phyloP scores from a whole-genome alignment of 2,888 invertebrate genomes.

The Tillus elongatus region DNA sequence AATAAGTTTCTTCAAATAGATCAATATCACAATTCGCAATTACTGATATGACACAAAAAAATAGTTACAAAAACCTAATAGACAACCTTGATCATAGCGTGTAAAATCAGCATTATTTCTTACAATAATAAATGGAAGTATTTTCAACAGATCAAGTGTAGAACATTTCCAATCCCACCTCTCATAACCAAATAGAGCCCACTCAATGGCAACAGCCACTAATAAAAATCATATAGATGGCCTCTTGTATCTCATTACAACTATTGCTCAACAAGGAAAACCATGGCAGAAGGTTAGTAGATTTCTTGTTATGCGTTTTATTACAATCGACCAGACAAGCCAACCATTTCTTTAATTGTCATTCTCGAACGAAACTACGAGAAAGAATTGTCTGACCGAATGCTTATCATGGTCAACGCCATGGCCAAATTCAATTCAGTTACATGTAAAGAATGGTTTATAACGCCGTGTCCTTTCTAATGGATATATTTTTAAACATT shows the following conservation, averaged over 20 bases:
- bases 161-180: no score
- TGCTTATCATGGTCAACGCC: conserved; percentile 38
- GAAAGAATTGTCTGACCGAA: conserved; percentile 19
- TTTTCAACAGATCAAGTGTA: no score
- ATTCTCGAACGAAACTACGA: not conserved
- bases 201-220: conserved; percentile 35
- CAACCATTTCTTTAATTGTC: conserved; percentile 5
- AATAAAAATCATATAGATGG: conserved; percentile 33
- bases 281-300: conserved; percentile 34
- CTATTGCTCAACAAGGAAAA: conserved; percentile 35
- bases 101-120: no score
- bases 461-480: conserved; percentile 12
- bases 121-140: no score
- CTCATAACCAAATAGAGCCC: conserved; percentile 30
- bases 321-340: conserved; percentile 20
- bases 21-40: no score
- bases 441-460: not conserved
- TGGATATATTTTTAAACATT: conserved; percentile 4
- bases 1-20: no score
- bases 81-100: no score
- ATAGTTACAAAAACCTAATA: no score
- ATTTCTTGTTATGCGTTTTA: conserved; percentile 27
- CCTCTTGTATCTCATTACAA: conserved; percentile 34
- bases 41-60: no score
- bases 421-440: conserved; percentile 33